Evolutionary conservation across 2,888 invertebrate species (phyloP), one percentile per base, ranked within the genome.

Genomic region (Sphinx pinastri): DNA sequence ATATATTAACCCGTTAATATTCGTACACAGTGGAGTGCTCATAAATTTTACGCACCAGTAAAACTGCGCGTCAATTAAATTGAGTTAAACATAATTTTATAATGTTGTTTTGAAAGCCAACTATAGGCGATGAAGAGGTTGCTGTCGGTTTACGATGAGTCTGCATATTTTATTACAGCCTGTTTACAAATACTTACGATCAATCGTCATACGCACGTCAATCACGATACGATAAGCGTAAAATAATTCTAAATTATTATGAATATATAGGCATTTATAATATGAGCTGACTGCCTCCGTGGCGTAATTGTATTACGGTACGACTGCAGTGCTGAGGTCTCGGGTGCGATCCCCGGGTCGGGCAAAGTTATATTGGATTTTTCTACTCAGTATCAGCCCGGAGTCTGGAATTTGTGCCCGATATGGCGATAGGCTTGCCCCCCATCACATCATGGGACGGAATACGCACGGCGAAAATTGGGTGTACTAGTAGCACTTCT

Each of bases 41-140:
- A 49, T 63, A 63, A 47, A 63, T 63, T 60, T 63, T 63, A 63
- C 16, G 19, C 49, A 7, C 63, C 19, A 63, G 19, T 63, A 63
- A 60, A 63, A 63, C 49, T 63, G 11, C 13, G 14, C 12, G 49
- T 16, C 19, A 49, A 63, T 63, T 63, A 19, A 63, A 13, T 63
- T 19, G 49, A 49, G 49, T 49, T 49, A 19, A 49, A 49, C 49
- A 25, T 63, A 19, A 63, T 63, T 45, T 45, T 5, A 19, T 63
- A 47, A 63, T 63, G 16, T 3, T 60, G 45, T 7, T 63, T 63
- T 63, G 16, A 63, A 16, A 49, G 49, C 49, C 55, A 19, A 19
- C 16, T 13, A 63, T 49, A 19, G 19, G 19, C 19, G 47, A 16
- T 13, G 16, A 3, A 5, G 31, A 10, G 16, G 16, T 47, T 47